Conservation (phyloP, 2,113 vertebrate species). For the Takifugu bimaculatus region DNA sequence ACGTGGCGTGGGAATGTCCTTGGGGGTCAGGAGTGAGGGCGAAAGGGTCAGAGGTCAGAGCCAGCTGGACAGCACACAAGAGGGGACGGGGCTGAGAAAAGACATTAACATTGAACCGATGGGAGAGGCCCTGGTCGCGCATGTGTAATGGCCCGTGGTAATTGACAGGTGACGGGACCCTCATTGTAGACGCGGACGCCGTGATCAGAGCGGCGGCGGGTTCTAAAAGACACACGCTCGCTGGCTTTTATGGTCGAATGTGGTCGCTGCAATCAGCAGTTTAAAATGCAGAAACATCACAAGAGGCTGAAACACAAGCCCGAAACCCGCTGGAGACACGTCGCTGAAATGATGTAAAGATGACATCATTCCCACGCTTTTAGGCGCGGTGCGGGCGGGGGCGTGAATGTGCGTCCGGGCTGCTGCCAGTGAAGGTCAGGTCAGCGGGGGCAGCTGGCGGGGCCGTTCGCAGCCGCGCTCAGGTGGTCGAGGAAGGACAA, state of each 20-base stretch:
- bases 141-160: slow-evolving; percentile 71
- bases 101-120: slow-evolving; percentile 79
- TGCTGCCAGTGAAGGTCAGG: slow-evolving; percentile 61
- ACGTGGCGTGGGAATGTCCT: slow-evolving; percentile 79
- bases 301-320: not conserved
- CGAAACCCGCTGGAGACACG: not conserved
- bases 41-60: slow-evolving; percentile 70
- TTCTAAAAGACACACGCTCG: slow-evolving; percentile 18
- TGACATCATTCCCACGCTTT: not conserved
- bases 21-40: slow-evolving; percentile 77
- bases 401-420: slow-evolving; percentile 24
- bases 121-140: slow-evolving; percentile 51
- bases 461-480: slow-evolving; percentile 33
- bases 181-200: slow-evolving; percentile 49
- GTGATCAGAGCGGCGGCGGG: slow-evolving; percentile 37
- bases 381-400: slow-evolving; percentile 29
- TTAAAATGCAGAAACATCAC: not conserved
- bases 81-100: slow-evolving; percentile 75
- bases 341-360: not conserved
- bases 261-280: slow-evolving; percentile 1
- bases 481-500: slow-evolving; percentile 45
- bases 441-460: slow-evolving; percentile 60
- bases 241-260: slow-evolving; percentile 1
- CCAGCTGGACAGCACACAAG: slow-evolving; percentile 80
- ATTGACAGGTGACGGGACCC: slow-evolving; percentile 65